These are phyloP conservation scores for Cariama cristata DNA, from an alignment of 2,113 vertebrate genomes.

Conservation along the genomic window DNA sequence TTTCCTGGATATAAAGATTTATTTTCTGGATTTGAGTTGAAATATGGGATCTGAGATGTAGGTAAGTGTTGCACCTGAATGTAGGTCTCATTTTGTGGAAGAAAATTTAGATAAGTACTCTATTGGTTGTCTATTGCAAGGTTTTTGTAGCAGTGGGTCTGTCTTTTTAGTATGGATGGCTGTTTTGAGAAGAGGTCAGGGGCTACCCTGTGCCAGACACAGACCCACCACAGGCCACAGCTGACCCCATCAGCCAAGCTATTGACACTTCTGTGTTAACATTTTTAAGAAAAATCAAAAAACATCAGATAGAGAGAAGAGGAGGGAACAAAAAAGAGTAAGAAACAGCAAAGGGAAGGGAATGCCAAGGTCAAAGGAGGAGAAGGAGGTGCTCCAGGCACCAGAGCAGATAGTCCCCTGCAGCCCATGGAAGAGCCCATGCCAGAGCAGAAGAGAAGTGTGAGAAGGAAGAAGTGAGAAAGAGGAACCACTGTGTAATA, in stretches of 20 bases:
- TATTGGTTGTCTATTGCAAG: background rate
- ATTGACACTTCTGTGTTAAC: background rate
- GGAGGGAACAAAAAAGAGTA: background rate
- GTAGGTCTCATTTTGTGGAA: background rate
- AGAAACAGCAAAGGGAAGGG: background rate
- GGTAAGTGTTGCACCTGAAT: background rate
- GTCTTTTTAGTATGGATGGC: background rate
- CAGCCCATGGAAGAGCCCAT: too few species aligned
- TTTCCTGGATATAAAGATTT: background rate
- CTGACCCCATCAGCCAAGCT: background rate
- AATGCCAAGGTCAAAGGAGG: background rate
- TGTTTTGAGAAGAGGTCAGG: background rate
- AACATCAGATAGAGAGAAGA: background rate
- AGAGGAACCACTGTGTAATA: background rate
- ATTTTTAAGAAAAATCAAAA: background rate
- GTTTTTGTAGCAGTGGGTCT: background rate
- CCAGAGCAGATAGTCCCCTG: background rate
- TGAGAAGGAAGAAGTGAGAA: background rate
- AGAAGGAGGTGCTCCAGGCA: background rate
- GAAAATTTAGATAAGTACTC: background rate
- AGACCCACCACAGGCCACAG: background rate
- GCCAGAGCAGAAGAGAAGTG: background rate
- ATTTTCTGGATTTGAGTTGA: background rate
- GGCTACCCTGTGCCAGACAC: fast-evolving
- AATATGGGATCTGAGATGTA: background rate